Evolutionary conservation across 2,113 vertebrate genomes (phyloP), one percentile per base, ranked within the genome.

Genomic region (Fulica atra): DNA sequence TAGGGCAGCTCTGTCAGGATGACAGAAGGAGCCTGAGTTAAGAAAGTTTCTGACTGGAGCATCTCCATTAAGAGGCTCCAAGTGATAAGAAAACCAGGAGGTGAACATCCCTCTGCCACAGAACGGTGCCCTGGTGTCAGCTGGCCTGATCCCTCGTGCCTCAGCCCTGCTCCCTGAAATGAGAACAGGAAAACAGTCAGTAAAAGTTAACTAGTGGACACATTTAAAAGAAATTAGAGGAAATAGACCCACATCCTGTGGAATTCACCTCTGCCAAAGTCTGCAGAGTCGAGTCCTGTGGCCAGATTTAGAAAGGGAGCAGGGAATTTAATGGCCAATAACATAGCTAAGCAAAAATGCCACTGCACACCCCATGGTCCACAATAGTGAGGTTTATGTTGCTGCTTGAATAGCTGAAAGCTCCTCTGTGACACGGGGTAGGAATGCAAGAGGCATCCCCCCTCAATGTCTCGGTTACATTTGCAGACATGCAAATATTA

Each of bases 221-320:
- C 17, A 86, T 92, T 94, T 88, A 71, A 78, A 74, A 86, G 91
- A 90, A 97, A 96, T 94, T 82, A 83, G 80, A 97, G 95, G 94
- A 96, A 94, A 94, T 29, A 77, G 93, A 88, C 84, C 95, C 92
- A 96, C 93, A 95, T 93, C 93, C 89, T 87, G 84, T 95, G 95
- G 95, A 94, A 96, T 91, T 96, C 92, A 42, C 86, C 88, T 60
- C 56, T 83, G 88, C 95, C 95, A 91, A 91, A 91, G 81, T 0
- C 93, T 81, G 92, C 69, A 15, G 8, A 73, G 93, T 33, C 3
- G 11, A 11, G 71, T 31, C 80, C 82, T 35, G 16, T 35, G 54
- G 89, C 93, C 15, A 60, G 81, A 87, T 93, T 92, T 81, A 78
- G 80, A 86, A 66, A 79, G 51, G 54, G 90, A 93, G 79, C 1